A percentile compares a stretch with the other conserved stretches of the same genome.
These are phyloP conservation scores for Tetragnatha montana DNA, from an alignment of 2,888 invertebrate genomes.

Conservation along the genomic window DNA sequence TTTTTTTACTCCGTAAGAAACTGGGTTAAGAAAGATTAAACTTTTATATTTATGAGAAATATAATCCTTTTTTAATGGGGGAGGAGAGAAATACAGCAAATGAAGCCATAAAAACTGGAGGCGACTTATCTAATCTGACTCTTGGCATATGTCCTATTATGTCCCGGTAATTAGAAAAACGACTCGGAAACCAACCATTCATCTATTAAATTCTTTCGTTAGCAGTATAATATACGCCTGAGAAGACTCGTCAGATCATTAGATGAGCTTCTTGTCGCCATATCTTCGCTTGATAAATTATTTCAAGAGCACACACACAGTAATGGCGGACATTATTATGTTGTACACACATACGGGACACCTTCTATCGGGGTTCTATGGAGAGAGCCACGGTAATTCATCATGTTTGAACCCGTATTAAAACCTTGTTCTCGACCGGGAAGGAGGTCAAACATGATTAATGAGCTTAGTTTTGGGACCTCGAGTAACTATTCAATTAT, in stretches of 20 bases:
- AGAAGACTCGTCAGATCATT: not conserved
- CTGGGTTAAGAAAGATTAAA: not conserved
- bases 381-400: not conserved
- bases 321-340: not conserved
- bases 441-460: not conserved
- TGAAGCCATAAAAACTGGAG: not conserved
- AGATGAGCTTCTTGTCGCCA: slow-evolving; percentile 11
- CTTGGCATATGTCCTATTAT: not conserved
- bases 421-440: not conserved
- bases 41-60: not conserved
- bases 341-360: not conserved
- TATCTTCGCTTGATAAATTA: slow-evolving; percentile 13
- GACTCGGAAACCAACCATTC: not conserved
- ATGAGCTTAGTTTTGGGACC: not conserved
- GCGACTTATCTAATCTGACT: not conserved
- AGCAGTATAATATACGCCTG: not conserved
- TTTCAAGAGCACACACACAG: slow-evolving; percentile 1
- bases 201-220: slow-evolving; percentile 1
- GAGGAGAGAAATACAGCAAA: not conserved
- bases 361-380: not conserved
- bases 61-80: not conserved
- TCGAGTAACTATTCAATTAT: not conserved
- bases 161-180: not conserved
- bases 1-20: not conserved
- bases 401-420: not conserved